Percentiles rank a stretch among this genome's conserved stretches.
phyloP scores from a whole-genome alignment of 2,888 invertebrate genomes.

The Dicycla oo region DNA sequence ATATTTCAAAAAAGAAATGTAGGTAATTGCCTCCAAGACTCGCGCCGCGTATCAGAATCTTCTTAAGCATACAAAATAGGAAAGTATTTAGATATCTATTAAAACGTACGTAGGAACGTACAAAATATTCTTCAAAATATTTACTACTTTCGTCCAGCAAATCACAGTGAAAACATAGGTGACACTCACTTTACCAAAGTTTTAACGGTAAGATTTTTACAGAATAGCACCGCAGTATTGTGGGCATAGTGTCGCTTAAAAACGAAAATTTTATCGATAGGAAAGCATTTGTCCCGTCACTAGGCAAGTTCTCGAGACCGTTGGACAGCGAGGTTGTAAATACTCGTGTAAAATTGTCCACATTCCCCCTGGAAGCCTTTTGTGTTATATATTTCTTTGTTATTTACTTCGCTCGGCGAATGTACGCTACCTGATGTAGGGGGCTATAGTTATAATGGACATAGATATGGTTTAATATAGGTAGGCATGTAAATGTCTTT shows the following conservation, averaged over 20 bases:
- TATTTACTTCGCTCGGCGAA: slow-evolving; percentile 81
- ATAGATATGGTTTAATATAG: slow-evolving; percentile 21
- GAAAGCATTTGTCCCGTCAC: slow-evolving; percentile 66
- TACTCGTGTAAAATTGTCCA: slow-evolving; percentile 91
- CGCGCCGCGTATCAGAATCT: too few species aligned
- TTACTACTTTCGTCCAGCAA: too few species aligned
- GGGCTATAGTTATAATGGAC: slow-evolving; percentile 56
- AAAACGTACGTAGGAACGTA: too few species aligned
- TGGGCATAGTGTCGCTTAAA: neutral
- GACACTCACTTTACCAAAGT: too few species aligned
- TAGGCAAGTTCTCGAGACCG: slow-evolving; percentile 88
- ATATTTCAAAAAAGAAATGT: too few species aligned
- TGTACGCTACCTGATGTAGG: slow-evolving; percentile 69
- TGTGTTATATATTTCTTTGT: slow-evolving; percentile 89
- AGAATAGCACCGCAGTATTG: neutral
- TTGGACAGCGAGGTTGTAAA: slow-evolving; percentile 90
- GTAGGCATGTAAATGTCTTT: slow-evolving; percentile 6
- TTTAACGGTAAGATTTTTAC: too few species aligned
- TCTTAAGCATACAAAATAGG: neutral
- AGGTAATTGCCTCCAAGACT: too few species aligned
- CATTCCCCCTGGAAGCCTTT: slow-evolving; percentile 86
- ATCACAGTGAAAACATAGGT: too few species aligned
- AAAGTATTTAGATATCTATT: neutral
- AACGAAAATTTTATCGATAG: slow-evolving; percentile 33
- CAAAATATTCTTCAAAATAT: too few species aligned